Conservation (phyloP, 2,888 invertebrate species). For the Himalopsyche japonica region DNA sequence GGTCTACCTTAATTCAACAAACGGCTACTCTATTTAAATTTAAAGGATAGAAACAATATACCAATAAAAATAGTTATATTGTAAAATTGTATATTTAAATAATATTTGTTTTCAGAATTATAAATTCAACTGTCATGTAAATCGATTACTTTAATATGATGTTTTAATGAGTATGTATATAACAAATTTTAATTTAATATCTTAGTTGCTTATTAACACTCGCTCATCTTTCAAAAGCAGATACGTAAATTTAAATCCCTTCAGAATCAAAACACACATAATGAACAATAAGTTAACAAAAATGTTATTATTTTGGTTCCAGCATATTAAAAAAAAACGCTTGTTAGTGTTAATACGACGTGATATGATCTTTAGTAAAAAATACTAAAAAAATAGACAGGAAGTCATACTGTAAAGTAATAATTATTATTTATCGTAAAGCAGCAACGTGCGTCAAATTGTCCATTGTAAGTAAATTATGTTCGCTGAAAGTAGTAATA, state of each 20-base stretch:
- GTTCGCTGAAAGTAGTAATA: background rate
- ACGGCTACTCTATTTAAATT: too few species aligned
- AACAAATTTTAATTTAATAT: too few species aligned
- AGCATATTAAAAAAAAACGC: background rate
- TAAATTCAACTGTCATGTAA: too few species aligned
- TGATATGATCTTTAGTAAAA: background rate
- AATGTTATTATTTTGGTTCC: background rate
- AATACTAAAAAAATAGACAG: background rate
- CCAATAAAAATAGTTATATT: too few species aligned
- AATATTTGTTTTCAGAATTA: too few species aligned
- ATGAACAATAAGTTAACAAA: background rate
- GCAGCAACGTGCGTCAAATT: background rate
- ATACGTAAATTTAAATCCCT: background rate
- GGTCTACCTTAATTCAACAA: too few species aligned
- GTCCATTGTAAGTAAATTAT: background rate
- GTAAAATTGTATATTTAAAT: too few species aligned
- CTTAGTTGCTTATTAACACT: background rate
- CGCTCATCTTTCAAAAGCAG: background rate
- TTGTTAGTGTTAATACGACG: background rate
- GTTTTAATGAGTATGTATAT: too few species aligned
- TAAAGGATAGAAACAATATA: too few species aligned
- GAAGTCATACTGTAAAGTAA: background rate
- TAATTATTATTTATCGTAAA: background rate
- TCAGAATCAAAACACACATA: background rate
- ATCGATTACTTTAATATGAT: too few species aligned